Evolutionary conservation across 2,113 vertebrate species (phyloP).

Genomic region (Gallinago jamesoni): DNA sequence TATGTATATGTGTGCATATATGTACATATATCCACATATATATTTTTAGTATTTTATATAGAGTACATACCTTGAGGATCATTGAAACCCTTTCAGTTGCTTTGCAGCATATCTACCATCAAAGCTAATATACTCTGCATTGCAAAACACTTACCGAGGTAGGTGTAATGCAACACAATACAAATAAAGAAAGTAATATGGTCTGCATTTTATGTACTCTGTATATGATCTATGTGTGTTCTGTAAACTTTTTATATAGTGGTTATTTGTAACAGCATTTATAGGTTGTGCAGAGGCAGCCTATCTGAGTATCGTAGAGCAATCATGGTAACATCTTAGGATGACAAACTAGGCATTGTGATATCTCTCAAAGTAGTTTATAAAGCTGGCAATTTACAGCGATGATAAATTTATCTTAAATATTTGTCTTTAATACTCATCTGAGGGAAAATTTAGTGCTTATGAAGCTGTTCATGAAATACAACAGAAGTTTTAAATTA

Average conservation of each 20-base stretch:
- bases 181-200: background rate
- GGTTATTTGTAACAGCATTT: conserved; percentile 53
- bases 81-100: conserved; percentile 47
- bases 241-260: conserved; percentile 64
- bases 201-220: conserved; percentile 79
- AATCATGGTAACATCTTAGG: background rate
- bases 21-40: conserved; percentile 73
- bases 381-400: conserved; percentile 16
- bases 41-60: conserved; percentile 73
- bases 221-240: conserved; percentile 75
- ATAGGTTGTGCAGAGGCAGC: conserved; percentile 37
- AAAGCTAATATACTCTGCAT: conserved; percentile 23
- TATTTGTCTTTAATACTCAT: background rate
- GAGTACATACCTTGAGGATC: conserved; percentile 79
- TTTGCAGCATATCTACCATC: conserved; percentile 7
- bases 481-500: background rate
- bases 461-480: conserved; percentile 11
- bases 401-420: background rate
- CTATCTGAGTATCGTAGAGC: background rate
- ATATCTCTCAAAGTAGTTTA: background rate
- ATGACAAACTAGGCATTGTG: background rate
- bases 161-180: background rate
- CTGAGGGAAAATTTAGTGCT: background rate
- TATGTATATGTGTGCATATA: conserved; percentile 76
- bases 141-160: conserved; percentile 3